Evolutionary conservation across 1,140 invertebrate species (phyloP).

Genomic region (Lordiphosa collinella): DNA sequence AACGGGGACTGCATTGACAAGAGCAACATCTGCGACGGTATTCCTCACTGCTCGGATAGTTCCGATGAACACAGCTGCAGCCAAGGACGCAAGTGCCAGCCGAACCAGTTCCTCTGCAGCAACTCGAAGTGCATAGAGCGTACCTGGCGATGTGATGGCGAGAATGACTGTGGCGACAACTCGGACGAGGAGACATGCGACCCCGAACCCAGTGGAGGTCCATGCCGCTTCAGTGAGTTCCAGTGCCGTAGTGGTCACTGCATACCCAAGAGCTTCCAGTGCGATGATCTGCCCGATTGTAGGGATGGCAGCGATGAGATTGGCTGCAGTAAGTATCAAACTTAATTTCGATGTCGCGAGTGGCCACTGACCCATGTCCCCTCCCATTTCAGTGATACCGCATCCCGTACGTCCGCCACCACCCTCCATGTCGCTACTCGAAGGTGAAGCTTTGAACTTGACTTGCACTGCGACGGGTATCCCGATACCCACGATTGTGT

Average conservation of each 20-base stretch:
- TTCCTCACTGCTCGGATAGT: constrained; percentile 89
- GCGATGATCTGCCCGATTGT: constrained; percentile 94
- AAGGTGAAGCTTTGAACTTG: constrained; percentile 88
- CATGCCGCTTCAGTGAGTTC: constrained; percentile 91
- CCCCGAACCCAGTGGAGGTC: constrained; percentile 82
- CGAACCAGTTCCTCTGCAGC: constrained; percentile 94
- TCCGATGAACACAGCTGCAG: constrained; percentile 95
- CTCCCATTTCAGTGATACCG: constrained; percentile 80
- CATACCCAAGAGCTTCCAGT: constrained; percentile 95
- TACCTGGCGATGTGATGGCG: constrained; percentile 93
- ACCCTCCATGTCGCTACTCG: constrained; percentile 84
- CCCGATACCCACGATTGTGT: constrained; percentile 94
- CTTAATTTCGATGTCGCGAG: neutral
- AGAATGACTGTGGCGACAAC: constrained; percentile 96
- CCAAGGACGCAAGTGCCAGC: constrained; percentile 90
- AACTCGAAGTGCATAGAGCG: constrained; percentile 95
- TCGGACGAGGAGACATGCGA: constrained; percentile 88
- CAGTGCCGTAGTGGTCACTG: constrained; percentile 91
- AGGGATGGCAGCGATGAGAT: constrained; percentile 93
- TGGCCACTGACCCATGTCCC: constrained; percentile 21
- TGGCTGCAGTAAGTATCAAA: constrained; percentile 85
- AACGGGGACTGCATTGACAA: constrained; percentile 95
- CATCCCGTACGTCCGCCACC: constrained; percentile 86
- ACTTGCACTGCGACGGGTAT: constrained; percentile 93
- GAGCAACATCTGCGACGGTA: constrained; percentile 89